Conservation (phyloP, 2,797 vertebrate genomes). For the Vespertilio murinus region DNA sequence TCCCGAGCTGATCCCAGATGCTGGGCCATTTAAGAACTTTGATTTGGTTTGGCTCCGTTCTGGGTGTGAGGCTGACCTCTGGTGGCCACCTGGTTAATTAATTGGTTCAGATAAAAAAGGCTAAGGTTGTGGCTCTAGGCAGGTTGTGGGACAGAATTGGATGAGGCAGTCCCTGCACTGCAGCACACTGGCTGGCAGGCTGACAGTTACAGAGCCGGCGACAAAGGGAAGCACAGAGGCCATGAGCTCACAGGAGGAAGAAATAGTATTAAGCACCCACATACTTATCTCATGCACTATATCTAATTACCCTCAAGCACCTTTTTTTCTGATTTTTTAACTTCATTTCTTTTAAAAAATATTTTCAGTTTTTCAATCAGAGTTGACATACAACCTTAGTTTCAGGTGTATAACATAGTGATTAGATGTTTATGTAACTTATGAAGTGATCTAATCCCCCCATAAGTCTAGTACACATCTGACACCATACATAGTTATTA, state of each 20-base stretch:
- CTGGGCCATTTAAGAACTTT: background rate
- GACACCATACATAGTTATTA: background rate
- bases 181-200: background rate
- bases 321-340: background rate
- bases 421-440: background rate
- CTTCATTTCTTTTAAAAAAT: background rate
- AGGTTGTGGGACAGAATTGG: background rate
- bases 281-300: background rate
- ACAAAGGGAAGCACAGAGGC: background rate
- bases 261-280: background rate
- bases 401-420: background rate
- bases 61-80: constrained; percentile 54
- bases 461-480: background rate
- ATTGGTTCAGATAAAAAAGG: background rate
- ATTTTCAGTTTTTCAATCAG: background rate
- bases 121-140: background rate
- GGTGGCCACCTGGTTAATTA: constrained; percentile 39
- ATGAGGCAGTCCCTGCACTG: background rate
- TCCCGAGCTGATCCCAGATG: background rate
- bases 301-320: background rate
- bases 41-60: background rate
- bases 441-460: background rate
- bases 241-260: background rate
- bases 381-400: background rate
- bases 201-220: background rate